These are phyloP conservation scores for Chroicocephalus ridibundus DNA, from an alignment of 2,113 vertebrate species.

Conservation along the genomic window DNA sequence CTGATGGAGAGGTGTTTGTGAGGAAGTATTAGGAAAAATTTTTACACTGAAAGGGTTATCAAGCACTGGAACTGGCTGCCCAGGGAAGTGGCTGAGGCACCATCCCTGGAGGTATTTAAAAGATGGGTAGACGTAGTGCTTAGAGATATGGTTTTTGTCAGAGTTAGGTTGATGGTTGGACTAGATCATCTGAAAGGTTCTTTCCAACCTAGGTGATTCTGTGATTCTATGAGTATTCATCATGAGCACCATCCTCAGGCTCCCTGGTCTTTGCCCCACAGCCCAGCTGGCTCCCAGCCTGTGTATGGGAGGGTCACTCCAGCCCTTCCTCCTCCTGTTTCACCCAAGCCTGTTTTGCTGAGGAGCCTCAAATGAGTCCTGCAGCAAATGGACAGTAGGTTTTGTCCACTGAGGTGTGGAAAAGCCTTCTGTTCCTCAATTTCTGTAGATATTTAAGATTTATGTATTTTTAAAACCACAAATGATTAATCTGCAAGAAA, in stretches of 20 bases:
- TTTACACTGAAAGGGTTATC: no score
- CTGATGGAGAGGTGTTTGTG: neutral
- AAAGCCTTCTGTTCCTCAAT: conserved; percentile 32
- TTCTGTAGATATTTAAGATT: conserved; percentile 21
- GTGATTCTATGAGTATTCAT: neutral
- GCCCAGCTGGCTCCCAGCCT: neutral
- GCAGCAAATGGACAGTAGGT: conserved; percentile 26
- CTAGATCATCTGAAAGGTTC: no score
- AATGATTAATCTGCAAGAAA: conserved; percentile 36
- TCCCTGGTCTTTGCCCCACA: neutral
- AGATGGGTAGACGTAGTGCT: no score
- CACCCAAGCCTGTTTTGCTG: neutral
- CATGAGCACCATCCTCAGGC: neutral
- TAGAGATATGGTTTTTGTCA: no score
- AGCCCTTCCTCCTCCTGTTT: neutral
- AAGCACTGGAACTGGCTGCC: no score
- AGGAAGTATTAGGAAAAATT: neutral
- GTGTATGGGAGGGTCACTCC: neutral
- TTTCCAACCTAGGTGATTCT: no score
- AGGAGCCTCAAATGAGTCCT: neutral
- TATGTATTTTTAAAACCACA: conserved; percentile 41
- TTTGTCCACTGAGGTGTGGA: conserved; percentile 8
- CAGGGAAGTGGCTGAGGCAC: no score
- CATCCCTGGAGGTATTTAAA: no score
- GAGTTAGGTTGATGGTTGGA: no score